These are phyloP conservation scores for Xenotilapia longispinis DNA, from an alignment of 2,113 vertebrate species.

Conservation along the genomic window DNA sequence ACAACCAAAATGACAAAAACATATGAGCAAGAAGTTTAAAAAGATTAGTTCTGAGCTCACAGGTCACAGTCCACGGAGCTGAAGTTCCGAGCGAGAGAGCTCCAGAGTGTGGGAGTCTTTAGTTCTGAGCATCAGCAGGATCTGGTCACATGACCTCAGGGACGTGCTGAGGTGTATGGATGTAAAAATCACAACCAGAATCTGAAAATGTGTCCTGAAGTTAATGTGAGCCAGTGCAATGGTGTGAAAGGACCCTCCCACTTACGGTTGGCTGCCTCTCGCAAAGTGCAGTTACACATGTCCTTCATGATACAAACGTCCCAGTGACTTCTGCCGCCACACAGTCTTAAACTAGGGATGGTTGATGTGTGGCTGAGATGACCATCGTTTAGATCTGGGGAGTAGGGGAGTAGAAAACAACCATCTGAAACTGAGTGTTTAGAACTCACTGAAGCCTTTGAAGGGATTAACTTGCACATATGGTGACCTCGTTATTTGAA, in stretches of 20 bases:
- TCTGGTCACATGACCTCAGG: not conserved
- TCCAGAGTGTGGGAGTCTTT: not conserved
- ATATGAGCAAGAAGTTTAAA: not conserved
- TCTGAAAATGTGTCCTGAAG: not conserved
- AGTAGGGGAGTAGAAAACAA: not conserved
- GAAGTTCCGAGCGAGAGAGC: not conserved
- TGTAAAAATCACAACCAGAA: not conserved
- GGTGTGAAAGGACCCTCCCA: not conserved
- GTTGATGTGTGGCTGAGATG: not conserved
- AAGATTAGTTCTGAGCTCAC: not conserved
- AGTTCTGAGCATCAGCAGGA: not conserved
- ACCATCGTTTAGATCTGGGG: not conserved
- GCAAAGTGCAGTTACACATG: not conserved
- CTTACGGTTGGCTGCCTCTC: not conserved
- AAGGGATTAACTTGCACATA: not conserved
- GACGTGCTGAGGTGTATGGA: not conserved
- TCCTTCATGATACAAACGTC: not conserved
- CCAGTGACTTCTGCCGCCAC: not conserved
- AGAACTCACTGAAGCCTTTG: not conserved
- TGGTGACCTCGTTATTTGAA: not conserved
- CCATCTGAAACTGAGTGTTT: not conserved
- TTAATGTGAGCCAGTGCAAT: not conserved
- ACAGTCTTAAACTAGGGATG: not conserved
- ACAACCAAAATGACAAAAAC: not conserved
- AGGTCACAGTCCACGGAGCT: not conserved